Evolutionary conservation across 2,113 vertebrate species (phyloP).

Genomic region (Lathamus discolor): DNA sequence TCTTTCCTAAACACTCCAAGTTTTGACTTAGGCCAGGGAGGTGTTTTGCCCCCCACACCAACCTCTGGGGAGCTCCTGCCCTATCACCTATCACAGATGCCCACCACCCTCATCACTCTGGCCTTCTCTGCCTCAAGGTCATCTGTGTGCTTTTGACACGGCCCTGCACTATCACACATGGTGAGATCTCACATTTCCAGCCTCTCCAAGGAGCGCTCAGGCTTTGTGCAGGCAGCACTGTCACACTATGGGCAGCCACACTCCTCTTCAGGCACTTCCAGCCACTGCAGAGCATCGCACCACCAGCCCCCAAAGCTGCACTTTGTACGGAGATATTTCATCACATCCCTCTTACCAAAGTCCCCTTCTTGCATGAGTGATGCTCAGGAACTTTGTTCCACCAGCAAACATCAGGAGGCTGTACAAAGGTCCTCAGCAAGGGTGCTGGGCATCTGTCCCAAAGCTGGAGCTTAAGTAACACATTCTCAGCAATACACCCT

Average conservation of each 20-base stretch:
- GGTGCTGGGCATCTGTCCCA: neutral
- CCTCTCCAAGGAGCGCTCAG: neutral
- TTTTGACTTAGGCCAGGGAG: neutral
- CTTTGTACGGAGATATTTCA: conserved; percentile 34
- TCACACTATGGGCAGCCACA: fast-evolving
- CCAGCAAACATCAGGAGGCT: conserved; percentile 13
- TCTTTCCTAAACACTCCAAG: neutral
- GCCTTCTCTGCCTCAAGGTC: neutral
- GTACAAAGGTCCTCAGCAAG: conserved; percentile 32
- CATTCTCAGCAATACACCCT: neutral
- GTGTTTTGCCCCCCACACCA: neutral
- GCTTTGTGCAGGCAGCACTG: neutral
- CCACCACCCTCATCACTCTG: fast-evolving
- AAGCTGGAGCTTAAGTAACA: neutral
- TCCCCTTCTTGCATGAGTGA: conserved; percentile 35
- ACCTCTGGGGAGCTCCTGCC: neutral
- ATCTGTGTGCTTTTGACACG: fast-evolving
- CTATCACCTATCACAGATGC: neutral
- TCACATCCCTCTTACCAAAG: conserved; percentile 46
- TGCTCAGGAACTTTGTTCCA: conserved; percentile 31
- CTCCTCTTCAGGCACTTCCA: neutral
- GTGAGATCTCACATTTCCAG: neutral
- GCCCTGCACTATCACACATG: fast-evolving
- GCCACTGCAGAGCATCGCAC: neutral
- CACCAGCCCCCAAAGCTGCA: neutral